Evolutionary conservation across 2,113 vertebrate species (phyloP), one percentile per base, ranked within the genome.

Genomic region (Xiphorhynchus elegans): DNA sequence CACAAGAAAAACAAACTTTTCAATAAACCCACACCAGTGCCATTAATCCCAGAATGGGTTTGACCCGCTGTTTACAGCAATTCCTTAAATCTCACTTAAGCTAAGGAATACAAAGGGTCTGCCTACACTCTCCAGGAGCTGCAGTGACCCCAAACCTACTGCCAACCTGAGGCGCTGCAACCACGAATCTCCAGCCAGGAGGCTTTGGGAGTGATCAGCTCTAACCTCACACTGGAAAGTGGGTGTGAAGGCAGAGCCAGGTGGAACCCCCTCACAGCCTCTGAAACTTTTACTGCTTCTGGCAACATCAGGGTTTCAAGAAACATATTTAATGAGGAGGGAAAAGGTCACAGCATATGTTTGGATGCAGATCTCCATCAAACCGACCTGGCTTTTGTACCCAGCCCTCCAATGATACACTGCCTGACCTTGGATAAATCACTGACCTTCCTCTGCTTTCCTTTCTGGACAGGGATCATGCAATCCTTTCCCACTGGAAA

Each of bases 1-100:
- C 84, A 21, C 50, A 21, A 80, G 88, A 55, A 85, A 96, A 95
- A 80, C 88, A 96, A 95, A 94, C 66, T 69, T 26, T 23, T 40
- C 84, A 37, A 79, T 4, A 72, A 88, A 90, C 50, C 64, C 95
- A 29, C 84, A 25, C 0, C 93, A 74, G 69, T 2, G 77, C 46
- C 89, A 52, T 89, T 87, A 82, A 89, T 70, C 81, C 19, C 2
- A 40, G 74, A 75, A 93, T 64, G 90, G 62, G 9, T 89, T 68
- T 95, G 90, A 87, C 81, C 84, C 17, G 49, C 81, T 84, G 5
- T 14, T 72, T 21, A 50, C 81, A 70, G 82, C 69, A 7, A 31
- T 67, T 84, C 79, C 53, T 68, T 40, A 46, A 90, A 85, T 50
- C 83, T 84, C 92, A 21, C 66, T 75, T 26, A 40, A 85, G 80